phyloP scores from a whole-genome alignment of 2,888 invertebrate species.

The Papilio gigon region DNA sequence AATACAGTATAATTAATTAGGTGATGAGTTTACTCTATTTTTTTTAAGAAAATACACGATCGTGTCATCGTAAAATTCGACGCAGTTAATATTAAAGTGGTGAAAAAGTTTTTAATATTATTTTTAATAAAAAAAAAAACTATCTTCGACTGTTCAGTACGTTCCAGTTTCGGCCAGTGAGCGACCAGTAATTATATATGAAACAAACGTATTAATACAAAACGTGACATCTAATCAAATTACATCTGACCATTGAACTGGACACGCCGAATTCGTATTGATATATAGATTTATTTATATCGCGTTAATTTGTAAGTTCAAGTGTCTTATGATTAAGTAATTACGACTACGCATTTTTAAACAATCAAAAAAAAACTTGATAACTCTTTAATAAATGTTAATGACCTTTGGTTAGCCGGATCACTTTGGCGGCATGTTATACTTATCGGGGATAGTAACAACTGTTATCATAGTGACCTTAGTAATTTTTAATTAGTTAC shows the following conservation, averaged over 20 bases:
- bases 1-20: too few species aligned
- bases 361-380: conserved; percentile 7
- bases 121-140: too few species aligned
- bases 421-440: conserved; percentile 4
- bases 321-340: conserved; percentile 27
- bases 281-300: conserved; percentile 12
- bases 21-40: too few species aligned
- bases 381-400: conserved; percentile 9
- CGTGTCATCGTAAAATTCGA: too few species aligned
- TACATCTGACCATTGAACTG: conserved; percentile 32
- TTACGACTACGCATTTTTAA: conserved; percentile 6
- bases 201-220: background rate
- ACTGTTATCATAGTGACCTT: background rate
- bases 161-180: conserved; percentile 10
- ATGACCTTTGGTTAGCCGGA: background rate
- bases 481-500: background rate
- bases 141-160: too few species aligned
- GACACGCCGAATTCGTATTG: background rate
- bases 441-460: background rate
- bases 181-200: background rate
- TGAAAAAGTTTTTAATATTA: too few species aligned
- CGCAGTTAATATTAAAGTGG: too few species aligned
- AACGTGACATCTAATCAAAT: conserved; percentile 20
- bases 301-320: conserved; percentile 39
- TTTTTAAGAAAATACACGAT: too few species aligned